Evolutionary conservation across 2,797 vertebrate genomes (phyloP).

Genomic region (Steatocranus sp.): DNA sequence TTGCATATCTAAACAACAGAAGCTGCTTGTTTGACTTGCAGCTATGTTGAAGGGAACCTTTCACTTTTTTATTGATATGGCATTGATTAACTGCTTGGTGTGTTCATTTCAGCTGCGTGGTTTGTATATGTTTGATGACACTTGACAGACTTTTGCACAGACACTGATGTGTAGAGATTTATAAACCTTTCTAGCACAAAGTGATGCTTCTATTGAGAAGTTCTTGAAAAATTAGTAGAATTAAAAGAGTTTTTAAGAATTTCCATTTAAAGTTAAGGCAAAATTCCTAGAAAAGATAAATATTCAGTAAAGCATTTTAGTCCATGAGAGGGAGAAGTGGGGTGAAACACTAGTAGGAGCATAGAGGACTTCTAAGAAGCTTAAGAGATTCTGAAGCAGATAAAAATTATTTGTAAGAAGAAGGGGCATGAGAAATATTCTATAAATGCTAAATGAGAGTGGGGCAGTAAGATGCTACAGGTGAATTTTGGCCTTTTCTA

Average conservation of each 20-base stretch:
- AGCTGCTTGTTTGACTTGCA: conserved; percentile 31
- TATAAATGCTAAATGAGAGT: not conserved
- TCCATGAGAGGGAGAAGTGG: not conserved
- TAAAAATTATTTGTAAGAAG: not conserved
- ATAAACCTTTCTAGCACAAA: not conserved
- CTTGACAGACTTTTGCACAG: not conserved
- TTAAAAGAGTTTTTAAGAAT: not conserved
- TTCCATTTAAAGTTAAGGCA: not conserved
- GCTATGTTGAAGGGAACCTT: not conserved
- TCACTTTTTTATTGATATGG: conserved; percentile 19
- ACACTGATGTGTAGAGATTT: not conserved
- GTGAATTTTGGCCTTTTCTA: not conserved
- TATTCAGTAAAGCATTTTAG: not conserved
- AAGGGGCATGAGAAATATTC: not conserved
- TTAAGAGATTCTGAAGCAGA: not conserved
- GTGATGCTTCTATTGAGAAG: not conserved
- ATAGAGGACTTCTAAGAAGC: not conserved
- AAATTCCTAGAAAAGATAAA: not conserved
- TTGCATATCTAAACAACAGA: conserved; percentile 36
- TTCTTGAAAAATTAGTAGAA: not conserved
- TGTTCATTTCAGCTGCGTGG: conserved; percentile 7
- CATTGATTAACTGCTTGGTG: conserved; percentile 30
- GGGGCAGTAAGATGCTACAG: not conserved
- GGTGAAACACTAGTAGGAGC: not conserved
- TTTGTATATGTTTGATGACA: conserved; percentile 4